These are phyloP conservation scores for Diachrysia chrysitis DNA, from an alignment of 2,888 invertebrate genomes.

Conservation along the genomic window DNA sequence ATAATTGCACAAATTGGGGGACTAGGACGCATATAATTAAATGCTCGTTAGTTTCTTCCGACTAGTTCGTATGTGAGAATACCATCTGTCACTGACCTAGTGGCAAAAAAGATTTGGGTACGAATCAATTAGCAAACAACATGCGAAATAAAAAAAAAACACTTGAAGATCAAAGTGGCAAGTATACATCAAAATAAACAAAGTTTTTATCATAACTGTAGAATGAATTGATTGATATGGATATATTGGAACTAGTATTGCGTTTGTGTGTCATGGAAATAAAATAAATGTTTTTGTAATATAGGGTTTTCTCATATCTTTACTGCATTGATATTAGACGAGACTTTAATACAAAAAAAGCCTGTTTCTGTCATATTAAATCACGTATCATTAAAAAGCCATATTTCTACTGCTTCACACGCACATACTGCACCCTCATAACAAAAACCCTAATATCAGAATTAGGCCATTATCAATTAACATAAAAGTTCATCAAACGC, in stretches of 20 bases:
- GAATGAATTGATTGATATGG: neutral
- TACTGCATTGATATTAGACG: neutral
- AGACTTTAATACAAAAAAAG: neutral
- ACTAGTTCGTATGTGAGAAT: constrained; percentile 23
- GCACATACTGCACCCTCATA: neutral
- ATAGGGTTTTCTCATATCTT: neutral
- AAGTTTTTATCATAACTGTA: constrained; percentile 8
- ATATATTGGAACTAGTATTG: neutral
- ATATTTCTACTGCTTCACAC: neutral
- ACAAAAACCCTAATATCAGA: constrained; percentile 13
- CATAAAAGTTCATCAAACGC: constrained; percentile 7
- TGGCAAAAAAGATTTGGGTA: constrained; percentile 26
- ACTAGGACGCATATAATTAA: constrained; percentile 66
- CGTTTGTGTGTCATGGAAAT: neutral
- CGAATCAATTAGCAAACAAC: constrained; percentile 17
- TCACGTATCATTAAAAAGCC: neutral
- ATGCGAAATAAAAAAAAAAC: neutral
- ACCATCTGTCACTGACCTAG: constrained; percentile 40
- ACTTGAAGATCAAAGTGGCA: neutral
- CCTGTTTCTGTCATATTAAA: neutral
- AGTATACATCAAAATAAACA: constrained; percentile 6
- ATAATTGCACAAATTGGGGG: constrained; percentile 72
- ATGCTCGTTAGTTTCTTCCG: constrained; percentile 32
- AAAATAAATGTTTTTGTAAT: neutral
- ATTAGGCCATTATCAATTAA: constrained; percentile 5